Evolutionary conservation across 2,888 invertebrate species (phyloP).

Genomic region (Aelia acuminata): DNA sequence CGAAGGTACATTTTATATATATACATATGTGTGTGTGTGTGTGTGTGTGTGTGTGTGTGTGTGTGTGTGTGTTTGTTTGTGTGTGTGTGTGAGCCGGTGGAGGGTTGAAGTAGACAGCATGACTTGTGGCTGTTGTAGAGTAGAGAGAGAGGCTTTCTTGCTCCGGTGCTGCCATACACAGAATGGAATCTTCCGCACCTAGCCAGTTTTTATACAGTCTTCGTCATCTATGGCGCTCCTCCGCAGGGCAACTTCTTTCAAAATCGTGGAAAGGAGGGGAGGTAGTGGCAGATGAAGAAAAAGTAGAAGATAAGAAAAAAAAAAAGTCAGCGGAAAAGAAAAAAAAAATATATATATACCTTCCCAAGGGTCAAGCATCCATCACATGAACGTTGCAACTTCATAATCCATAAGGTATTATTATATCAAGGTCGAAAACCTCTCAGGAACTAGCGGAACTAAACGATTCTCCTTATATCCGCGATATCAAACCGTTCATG

Average conservation of each 20-base stretch:
- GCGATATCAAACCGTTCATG: not conserved
- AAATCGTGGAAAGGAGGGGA: not conserved
- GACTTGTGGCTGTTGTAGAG: not conserved
- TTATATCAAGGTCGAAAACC: not conserved
- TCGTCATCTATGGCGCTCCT: constrained; percentile 27
- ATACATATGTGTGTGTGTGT: too few species aligned
- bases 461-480: not conserved
- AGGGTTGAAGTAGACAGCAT: not conserved
- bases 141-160: too few species aligned
- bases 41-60: not conserved
- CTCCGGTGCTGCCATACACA: not conserved
- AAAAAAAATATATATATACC: not conserved
- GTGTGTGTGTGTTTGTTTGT: too few species aligned
- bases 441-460: not conserved
- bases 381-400: not conserved
- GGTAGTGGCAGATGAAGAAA: too few species aligned
- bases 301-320: too few species aligned
- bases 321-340: not conserved
- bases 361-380: constrained; percentile 32
- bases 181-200: not conserved
- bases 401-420: constrained; percentile 3
- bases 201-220: not conserved
- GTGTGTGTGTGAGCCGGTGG: not conserved
- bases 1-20: too few species aligned
- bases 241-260: not conserved